Conservation (phyloP, 2,797 vertebrate genomes). For the Ispidina lecontei region DNA sequence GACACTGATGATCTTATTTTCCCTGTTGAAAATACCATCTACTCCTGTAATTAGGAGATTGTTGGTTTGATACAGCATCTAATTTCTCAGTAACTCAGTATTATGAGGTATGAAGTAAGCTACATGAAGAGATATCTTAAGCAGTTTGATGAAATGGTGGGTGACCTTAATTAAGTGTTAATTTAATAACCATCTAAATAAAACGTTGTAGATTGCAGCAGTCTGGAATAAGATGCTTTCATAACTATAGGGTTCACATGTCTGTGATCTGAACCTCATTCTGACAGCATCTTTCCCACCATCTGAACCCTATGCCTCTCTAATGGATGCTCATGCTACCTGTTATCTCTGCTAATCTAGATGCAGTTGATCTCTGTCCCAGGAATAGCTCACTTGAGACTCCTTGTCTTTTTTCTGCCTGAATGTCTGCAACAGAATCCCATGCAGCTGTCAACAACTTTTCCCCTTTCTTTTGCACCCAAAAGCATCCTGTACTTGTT, state of each 20-base stretch:
- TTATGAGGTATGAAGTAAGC: constrained; percentile 11
- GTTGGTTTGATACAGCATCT: constrained; percentile 17
- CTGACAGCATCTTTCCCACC: not conserved
- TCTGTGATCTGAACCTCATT: not conserved
- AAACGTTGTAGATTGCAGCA: not conserved
- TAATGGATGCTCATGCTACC: not conserved
- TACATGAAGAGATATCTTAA: not conserved
- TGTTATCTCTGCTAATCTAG: not conserved
- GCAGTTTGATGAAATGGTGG: not conserved
- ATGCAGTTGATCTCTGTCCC: not conserved
- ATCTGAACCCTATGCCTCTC: not conserved
- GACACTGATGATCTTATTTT: constrained; percentile 63
- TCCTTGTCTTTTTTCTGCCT: not conserved
- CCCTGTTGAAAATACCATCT: constrained; percentile 41
- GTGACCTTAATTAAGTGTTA: not conserved
- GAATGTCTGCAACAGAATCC: not conserved
- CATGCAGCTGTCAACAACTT: not conserved
- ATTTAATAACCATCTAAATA: not conserved
- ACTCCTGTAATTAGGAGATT: constrained; percentile 54
- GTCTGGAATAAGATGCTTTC: not conserved
- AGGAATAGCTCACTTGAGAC: not conserved
- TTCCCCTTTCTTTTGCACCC: not conserved
- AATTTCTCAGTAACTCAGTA: constrained; percentile 9
- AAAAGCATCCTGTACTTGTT: not conserved
- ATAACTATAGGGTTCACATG: not conserved